Percentiles rank a stretch among this genome's conserved stretches.
These are phyloP conservation scores for Resseliella maxima DNA, from an alignment of 2,888 invertebrate species.

Conservation along the genomic window DNA sequence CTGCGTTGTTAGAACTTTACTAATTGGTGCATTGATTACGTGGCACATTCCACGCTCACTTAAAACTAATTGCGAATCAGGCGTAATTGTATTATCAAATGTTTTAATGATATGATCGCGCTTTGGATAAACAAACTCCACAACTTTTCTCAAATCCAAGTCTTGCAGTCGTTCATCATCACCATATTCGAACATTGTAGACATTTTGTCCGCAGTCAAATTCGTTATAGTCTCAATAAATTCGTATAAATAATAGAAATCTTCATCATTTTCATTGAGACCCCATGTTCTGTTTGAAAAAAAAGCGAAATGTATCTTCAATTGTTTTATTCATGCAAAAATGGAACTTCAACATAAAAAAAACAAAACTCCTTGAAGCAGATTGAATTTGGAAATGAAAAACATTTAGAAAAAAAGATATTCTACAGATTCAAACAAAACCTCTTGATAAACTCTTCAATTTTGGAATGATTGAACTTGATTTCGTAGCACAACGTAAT, in stretches of 20 bases:
- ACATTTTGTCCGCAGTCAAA: slow-evolving; percentile 67
- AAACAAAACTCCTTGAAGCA: too few relatives aligned
- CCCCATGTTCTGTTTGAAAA: slow-evolving; percentile 65
- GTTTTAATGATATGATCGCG: not conserved
- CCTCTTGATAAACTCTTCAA: slow-evolving; percentile 63
- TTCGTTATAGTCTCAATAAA: slow-evolving; percentile 69
- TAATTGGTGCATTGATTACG: slow-evolving; percentile 39
- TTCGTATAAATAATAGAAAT: slow-evolving; percentile 68
- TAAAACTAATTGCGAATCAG: slow-evolving; percentile 60
- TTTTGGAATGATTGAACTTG: slow-evolving; percentile 64
- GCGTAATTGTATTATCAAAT: not conserved
- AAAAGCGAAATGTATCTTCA: not conserved
- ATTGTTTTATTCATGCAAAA: too few relatives aligned
- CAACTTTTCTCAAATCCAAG: slow-evolving; percentile 66
- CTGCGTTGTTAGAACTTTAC: not conserved
- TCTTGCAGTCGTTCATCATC: slow-evolving; percentile 67
- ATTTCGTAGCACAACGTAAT: slow-evolving; percentile 66
- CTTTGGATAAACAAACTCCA: slow-evolving; percentile 58
- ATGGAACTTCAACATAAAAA: too few relatives aligned
- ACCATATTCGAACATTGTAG: slow-evolving; percentile 65
- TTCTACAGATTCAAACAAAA: too few relatives aligned
- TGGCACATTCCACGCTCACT: slow-evolving; percentile 65
- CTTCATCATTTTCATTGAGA: slow-evolving; percentile 65
- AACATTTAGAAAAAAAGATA: too few relatives aligned
- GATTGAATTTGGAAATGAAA: too few relatives aligned